Percentiles rank a stretch among this genome's conserved stretches.
Evolutionary conservation across 2,113 vertebrate genomes (phyloP).

Genomic region (Proteles cristata): DNA sequence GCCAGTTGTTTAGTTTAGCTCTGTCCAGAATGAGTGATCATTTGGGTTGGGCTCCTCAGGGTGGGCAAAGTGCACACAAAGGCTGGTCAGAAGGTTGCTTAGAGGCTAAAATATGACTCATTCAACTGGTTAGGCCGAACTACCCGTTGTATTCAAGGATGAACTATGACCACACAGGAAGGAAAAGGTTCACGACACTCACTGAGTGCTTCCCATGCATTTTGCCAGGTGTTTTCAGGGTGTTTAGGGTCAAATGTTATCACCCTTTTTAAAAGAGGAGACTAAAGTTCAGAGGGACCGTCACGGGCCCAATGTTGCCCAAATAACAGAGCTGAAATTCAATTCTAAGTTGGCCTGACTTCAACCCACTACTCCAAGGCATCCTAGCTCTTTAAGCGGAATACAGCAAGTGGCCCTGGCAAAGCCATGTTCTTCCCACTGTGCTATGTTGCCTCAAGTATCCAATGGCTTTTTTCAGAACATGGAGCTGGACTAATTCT

Average conservation of each 20-base stretch:
- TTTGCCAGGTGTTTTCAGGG: not conserved
- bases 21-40: not conserved
- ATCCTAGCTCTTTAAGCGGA: accelerated
- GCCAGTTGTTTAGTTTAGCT: too few species aligned
- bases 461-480: not conserved
- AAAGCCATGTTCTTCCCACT: not conserved
- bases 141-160: not conserved
- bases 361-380: not conserved
- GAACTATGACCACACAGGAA: not conserved
- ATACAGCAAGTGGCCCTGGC: not conserved
- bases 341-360: not conserved
- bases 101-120: not conserved
- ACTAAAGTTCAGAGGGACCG: not conserved
- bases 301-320: not conserved
- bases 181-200: too few species aligned
- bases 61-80: not conserved
- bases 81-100: not conserved
- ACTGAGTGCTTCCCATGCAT: not conserved
- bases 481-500: not conserved
- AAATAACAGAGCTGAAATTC: not conserved
- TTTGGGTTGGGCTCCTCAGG: too few species aligned
- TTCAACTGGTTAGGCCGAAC: too few species aligned
- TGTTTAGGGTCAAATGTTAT: too few species aligned
- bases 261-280: not conserved
- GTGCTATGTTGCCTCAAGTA: accelerated